Conservation (phyloP, 2,888 invertebrate species). For the Clostera curtula region DNA sequence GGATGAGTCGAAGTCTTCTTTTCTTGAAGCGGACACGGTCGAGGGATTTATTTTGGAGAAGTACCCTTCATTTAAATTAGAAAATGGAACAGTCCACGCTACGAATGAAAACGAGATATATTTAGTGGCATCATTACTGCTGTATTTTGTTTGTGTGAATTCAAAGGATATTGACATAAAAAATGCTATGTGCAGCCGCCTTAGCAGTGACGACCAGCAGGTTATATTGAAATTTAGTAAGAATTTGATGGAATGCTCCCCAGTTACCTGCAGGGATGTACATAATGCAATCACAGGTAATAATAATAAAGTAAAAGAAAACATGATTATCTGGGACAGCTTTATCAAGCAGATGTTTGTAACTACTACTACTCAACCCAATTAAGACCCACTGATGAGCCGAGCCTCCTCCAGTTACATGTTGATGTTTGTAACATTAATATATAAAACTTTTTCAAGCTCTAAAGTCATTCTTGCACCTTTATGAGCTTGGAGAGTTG, state of each 20-base stretch:
- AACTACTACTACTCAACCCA: no score
- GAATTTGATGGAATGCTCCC: conserved; percentile 59
- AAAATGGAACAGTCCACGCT: conserved; percentile 42
- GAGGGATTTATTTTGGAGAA: conserved; percentile 57
- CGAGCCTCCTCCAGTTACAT: no score
- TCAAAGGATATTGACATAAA: conserved; percentile 71
- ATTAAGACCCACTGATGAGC: no score
- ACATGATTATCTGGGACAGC: neutral
- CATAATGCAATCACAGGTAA: conserved; percentile 57
- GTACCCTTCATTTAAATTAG: conserved; percentile 67
- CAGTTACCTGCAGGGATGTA: conserved; percentile 51
- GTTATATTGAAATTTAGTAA: conserved; percentile 71
- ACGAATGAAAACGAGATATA: conserved; percentile 45
- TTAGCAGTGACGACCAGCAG: conserved; percentile 68
- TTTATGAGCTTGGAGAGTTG: no score
- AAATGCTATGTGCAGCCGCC: conserved; percentile 69
- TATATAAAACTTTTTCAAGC: no score
- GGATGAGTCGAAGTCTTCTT: conserved; percentile 57
- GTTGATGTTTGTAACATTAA: no score
- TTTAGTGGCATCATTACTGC: conserved; percentile 64
- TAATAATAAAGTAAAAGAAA: neutral
- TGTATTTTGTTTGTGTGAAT: conserved; percentile 68
- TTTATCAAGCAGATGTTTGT: neutral
- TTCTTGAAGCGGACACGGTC: conserved; percentile 49
- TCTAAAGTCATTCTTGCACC: no score